phyloP scores from a whole-genome alignment of 1,140 invertebrate genomes.

The Ylistrum balloti region DNA sequence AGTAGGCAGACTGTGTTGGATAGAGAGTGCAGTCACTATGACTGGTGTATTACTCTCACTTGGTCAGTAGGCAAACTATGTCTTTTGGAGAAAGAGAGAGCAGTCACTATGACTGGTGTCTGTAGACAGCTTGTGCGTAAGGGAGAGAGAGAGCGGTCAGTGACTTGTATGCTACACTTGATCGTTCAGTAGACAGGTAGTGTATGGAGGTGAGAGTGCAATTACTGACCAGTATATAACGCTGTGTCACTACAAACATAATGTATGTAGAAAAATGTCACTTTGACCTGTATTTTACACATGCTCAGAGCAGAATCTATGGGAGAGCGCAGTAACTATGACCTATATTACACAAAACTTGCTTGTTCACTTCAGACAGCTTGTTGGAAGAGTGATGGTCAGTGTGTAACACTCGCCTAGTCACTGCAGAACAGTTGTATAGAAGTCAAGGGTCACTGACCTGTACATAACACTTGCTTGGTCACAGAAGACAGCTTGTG shows the following conservation, averaged over 20 bases:
- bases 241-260: not conserved
- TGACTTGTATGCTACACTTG: not conserved
- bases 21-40: too few species aligned
- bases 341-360: not conserved
- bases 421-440: not conserved
- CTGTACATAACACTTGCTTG: not conserved
- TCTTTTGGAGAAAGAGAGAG: not conserved
- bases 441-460: not conserved
- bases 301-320: not conserved
- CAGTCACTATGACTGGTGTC: not conserved
- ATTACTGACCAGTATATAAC: not conserved
- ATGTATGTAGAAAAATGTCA: not conserved
- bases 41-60: too few species aligned
- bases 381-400: not conserved
- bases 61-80: not conserved
- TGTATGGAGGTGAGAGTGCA: not conserved
- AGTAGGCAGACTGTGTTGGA: too few species aligned
- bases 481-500: constrained; percentile 4
- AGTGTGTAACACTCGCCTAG: too few species aligned
- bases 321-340: not conserved
- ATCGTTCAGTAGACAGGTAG: not conserved
- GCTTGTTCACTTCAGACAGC: not conserved
- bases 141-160: not conserved
- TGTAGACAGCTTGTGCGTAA: not conserved
- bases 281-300: not conserved